Evolutionary conservation across 2,888 invertebrate species (phyloP), one percentile per base, ranked within the genome.

Genomic region (Philopedon plagiatum): DNA sequence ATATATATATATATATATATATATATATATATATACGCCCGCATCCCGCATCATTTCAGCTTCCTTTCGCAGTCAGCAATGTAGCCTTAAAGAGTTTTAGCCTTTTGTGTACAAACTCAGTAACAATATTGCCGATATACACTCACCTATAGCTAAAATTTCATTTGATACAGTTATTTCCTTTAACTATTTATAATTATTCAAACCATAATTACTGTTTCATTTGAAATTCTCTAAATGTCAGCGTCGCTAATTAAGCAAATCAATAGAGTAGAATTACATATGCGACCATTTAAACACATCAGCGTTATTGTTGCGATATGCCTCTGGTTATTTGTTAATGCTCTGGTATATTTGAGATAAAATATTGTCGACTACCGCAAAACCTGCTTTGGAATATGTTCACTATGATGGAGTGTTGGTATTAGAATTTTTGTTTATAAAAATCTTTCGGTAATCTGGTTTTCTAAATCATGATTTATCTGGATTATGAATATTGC

Each of bases 171-270:
- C 5, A 39, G 13, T n/a, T 46, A 46, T 46, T 11, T 21, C 21
- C 44, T 21, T 19, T 46, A 29, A 76, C 73, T 66, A 64, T 60
- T 21, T 60, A 39, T 29, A 58, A 66, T 58, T 65, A 65, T 61
- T 61, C 44, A 26, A 61, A 61, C 26, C n/a, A 44, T 41, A 44
- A 61, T 61, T 61, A 61, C 26, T 11, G 26, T 61, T 61, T 44
- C 21, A 41, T 15, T 26, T 5, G 26, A 44, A 61, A 61, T 41
- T 41, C 39, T 29, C 44, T 26, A 61, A 41, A 44, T 61, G 44
- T 44, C 61, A 41, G 23, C 8, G 11, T 41, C 13, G 29, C 18
- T 61, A 61, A 61, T 41, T 44, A 44, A 57, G 11, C 39, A 44
- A 61, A 61, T 44, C 61, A 61, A 61, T 61, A 61, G 44, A 41